These are phyloP conservation scores for Mirza zaza DNA, from an alignment of 2,113 vertebrate species.

Conservation along the genomic window DNA sequence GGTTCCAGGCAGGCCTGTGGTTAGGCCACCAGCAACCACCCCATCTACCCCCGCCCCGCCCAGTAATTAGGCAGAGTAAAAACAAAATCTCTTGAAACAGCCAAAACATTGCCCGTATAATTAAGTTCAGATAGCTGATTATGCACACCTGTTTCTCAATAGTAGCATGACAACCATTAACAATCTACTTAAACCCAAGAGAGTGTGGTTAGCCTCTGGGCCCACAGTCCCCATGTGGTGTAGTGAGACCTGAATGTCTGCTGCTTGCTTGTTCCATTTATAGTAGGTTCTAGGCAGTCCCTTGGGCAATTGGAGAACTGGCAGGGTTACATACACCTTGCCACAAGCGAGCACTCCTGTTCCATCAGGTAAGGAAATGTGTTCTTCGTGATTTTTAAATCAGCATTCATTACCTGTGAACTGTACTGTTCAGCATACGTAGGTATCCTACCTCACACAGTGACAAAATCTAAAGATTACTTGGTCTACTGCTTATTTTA, in stretches of 20 bases:
- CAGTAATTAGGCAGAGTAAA: neutral
- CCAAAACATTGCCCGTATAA: neutral
- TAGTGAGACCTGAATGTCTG: neutral
- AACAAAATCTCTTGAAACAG: neutral
- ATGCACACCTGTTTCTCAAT: neutral
- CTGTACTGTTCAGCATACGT: fast-evolving
- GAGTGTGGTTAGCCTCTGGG: neutral
- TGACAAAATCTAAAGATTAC: neutral
- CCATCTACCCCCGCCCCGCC: neutral
- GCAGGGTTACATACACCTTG: neutral
- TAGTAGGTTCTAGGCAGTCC: neutral
- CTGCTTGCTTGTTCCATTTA: neutral
- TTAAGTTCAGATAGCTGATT: neutral
- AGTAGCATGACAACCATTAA: neutral
- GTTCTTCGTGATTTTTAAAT: neutral
- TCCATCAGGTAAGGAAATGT: neutral
- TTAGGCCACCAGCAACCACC: neutral
- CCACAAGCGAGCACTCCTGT: too few relatives aligned
- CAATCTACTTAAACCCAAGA: neutral
- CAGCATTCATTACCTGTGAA: neutral
- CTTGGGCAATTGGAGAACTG: neutral
- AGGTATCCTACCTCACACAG: neutral
- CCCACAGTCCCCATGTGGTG: neutral
- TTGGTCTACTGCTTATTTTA: neutral
- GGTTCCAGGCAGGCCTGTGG: neutral